Evolutionary conservation across 2,113 vertebrate genomes (phyloP).

Genomic region (Synodontis membranacea): DNA sequence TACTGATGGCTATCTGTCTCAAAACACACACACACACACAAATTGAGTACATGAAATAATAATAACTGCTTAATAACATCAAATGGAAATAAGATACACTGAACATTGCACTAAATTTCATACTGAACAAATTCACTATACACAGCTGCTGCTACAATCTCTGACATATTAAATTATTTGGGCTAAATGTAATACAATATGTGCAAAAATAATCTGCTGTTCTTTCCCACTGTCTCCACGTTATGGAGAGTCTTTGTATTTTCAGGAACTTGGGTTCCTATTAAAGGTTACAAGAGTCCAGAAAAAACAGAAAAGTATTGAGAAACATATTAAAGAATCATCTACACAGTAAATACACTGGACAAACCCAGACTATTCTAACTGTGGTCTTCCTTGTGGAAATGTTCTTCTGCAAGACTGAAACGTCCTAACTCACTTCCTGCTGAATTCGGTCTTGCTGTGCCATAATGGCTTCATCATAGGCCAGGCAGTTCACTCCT

Average conservation of each 20-base stretch:
- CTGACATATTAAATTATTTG: neutral
- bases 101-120: neutral
- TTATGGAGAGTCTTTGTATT: neutral
- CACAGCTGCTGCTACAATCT: neutral
- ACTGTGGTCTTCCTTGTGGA: neutral
- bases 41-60: neutral
- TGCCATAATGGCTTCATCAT: conserved; percentile 92
- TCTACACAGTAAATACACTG: neutral
- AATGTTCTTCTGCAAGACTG: neutral
- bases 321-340: neutral
- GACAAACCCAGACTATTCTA: neutral
- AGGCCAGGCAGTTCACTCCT: conserved; percentile 89
- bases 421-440: conserved; percentile 75
- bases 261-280: neutral
- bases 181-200: neutral
- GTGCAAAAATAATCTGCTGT: neutral
- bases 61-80: neutral
- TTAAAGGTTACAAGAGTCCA: neutral
- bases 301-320: neutral
- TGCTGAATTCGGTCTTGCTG: conserved; percentile 94
- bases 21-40: conserved; percentile 26
- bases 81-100: neutral
- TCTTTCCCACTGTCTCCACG: neutral
- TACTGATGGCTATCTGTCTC: conserved; percentile 86
- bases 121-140: neutral